Evolutionary conservation across 2,113 vertebrate genomes (phyloP).

Genomic region (Ceyx margarethae): DNA sequence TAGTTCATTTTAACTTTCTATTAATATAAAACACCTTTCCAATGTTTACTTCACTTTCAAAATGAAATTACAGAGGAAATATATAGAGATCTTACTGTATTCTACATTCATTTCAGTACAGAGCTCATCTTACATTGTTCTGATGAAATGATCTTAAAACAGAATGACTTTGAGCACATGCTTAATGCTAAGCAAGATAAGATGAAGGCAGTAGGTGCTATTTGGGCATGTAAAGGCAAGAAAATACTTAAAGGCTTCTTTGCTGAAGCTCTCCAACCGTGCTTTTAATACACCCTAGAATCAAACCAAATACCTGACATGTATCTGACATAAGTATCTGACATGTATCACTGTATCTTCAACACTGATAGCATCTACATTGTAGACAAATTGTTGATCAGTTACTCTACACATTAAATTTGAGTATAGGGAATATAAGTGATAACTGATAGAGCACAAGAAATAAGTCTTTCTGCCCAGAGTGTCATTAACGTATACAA

Average conservation of each 20-base stretch:
- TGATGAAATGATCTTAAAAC: not conserved
- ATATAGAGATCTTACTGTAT: not conserved
- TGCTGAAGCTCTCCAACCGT: not conserved
- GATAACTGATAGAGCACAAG: not conserved
- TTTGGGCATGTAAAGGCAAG: not conserved
- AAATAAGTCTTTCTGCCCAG: not conserved
- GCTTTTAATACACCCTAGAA: not conserved
- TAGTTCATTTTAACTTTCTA: not conserved
- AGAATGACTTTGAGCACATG: not conserved
- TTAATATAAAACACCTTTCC: not conserved
- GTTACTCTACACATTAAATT: not conserved
- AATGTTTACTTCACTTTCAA: not conserved
- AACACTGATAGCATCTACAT: not conserved
- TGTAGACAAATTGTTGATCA: not conserved
- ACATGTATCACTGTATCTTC: not conserved
- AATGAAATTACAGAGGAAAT: not conserved
- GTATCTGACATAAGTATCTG: not conserved
- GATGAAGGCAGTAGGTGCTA: not conserved
- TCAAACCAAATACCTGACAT: not conserved
- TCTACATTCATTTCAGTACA: not conserved
- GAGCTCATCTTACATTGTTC: not conserved
- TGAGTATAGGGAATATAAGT: not conserved
- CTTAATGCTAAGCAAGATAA: not conserved
- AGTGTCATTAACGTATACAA: not conserved
- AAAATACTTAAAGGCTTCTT: not conserved